Base-by-base conservation (phyloP, 2,888 invertebrate species). In the Pristionchus fissidentatus region DNA sequence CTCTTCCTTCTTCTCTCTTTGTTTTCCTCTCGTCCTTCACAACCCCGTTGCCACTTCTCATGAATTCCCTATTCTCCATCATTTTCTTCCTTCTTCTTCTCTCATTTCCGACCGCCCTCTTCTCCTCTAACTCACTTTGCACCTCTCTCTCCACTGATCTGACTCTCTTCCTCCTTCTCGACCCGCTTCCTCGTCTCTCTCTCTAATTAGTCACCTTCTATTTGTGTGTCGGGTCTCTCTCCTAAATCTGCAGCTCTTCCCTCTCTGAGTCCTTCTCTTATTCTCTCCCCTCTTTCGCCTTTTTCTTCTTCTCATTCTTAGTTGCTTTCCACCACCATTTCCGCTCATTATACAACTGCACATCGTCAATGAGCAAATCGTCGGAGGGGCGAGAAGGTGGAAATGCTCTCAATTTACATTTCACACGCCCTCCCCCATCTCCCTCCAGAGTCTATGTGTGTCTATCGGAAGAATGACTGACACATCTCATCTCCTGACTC, bases 391-490 rank as follows among this genome's bases (percentile, higher is more conserved):
- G 32, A 7, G 32, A 49, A 77, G 75, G 75, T 77, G 75, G n/a
- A n/a, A n/a, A n/a, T n/a, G n/a, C n/a, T n/a, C 75, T 77, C 75
- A 77, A 77, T 77, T 77, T 77, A 46, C 75, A 77, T 77, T 77
- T 77, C 75, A 77, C 75, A 77, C 75, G 75, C 75, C 22, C 49
- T 70, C 49, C 41, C 73, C n/a, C n/a, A n/a, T 73, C 46, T 49
- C 46, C 75, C 49, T 70, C 43, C n/a, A 41, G 41, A 43, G 41
- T 43, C 22, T 60, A 22, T 10, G 62, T 32, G 38, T 66, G 62
- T n/a, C n/a, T n/a, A n/a, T n/a, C 70, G 70, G 38, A 41, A 41
- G 43, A 77, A 29, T 15, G 19, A 19, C 49, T 49, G 10, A 49
- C 19, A 19, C 49, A 13, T 46, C 73, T 43, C 10, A 32, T 5